A percentile compares a stretch with the other conserved stretches of the same genome.
These are phyloP conservation scores for Himalopsyche japonica DNA, from an alignment of 2,888 invertebrate genomes.

Conservation along the genomic window DNA sequence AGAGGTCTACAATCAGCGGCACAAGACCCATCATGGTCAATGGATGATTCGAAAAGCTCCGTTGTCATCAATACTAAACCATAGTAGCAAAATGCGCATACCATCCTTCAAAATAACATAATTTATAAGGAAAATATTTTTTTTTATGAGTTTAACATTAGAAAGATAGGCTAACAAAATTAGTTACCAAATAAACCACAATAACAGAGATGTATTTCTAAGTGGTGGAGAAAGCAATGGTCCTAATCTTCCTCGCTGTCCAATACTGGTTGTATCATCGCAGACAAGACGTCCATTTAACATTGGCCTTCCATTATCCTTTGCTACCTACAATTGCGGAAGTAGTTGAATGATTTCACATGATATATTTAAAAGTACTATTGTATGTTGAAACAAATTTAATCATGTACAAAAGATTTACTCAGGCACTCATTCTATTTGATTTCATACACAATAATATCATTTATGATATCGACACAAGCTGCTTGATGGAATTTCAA, in stretches of 20 bases:
- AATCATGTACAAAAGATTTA: too few relatives aligned
- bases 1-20: slow-evolving; percentile 72
- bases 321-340: slow-evolving; percentile 66
- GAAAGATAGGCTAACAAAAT: not conserved
- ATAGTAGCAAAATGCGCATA: slow-evolving; percentile 94
- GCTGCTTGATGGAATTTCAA: too few relatives aligned
- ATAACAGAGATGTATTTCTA: slow-evolving; percentile 78
- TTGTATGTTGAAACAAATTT: too few relatives aligned
- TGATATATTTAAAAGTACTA: too few relatives aligned
- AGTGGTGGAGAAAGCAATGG: slow-evolving; percentile 80
- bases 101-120: slow-evolving; percentile 65
- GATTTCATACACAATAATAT: too few relatives aligned
- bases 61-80: slow-evolving; percentile 94
- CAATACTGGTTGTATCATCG: slow-evolving; percentile 68
- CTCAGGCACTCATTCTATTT: too few relatives aligned
- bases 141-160: too few relatives aligned
- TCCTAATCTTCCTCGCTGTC: slow-evolving; percentile 68
- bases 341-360: too few relatives aligned
- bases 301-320: slow-evolving; percentile 88
- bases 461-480: too few relatives aligned
- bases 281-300: slow-evolving; percentile 81
- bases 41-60: slow-evolving; percentile 77
- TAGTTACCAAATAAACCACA: slow-evolving; percentile 90
- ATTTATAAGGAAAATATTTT: too few relatives aligned
- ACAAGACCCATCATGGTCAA: slow-evolving; percentile 55